Conservation (phyloP, 2,888 invertebrate genomes). For the Tetropium fuscum region DNA sequence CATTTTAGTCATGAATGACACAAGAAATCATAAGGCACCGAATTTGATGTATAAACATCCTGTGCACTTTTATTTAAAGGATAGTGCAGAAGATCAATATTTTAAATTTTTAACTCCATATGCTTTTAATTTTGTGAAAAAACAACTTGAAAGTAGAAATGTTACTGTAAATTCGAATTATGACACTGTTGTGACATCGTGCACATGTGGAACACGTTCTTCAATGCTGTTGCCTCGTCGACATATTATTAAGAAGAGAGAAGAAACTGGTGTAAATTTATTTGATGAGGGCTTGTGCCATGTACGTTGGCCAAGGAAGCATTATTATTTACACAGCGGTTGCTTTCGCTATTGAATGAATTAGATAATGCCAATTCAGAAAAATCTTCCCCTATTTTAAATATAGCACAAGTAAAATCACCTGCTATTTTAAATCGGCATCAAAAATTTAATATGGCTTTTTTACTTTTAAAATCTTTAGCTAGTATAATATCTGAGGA, state of each 20-base stretch:
- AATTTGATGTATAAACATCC: slow-evolving; percentile 6
- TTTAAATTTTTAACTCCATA: slow-evolving; percentile 1
- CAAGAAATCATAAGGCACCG: neutral
- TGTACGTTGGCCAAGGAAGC: slow-evolving; percentile 1
- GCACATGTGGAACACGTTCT: slow-evolving; percentile 2
- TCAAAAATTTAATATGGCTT: slow-evolving; percentile 1
- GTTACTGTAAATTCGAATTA: slow-evolving; percentile 2
- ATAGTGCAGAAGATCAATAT: slow-evolving; percentile 3
- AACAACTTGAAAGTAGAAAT: slow-evolving; percentile 3
- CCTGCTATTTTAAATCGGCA: neutral
- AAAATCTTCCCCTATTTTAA: neutral
- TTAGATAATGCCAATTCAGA: neutral
- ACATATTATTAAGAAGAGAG: slow-evolving; percentile 2
- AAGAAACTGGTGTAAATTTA: slow-evolving; percentile 4
- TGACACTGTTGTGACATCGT: neutral
- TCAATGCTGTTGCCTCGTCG: neutral
- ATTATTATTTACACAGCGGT: slow-evolving; percentile 1
- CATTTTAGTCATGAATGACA: slow-evolving; percentile 3
- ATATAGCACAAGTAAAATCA: neutral
- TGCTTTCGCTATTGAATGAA: neutral
- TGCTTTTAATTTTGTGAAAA: slow-evolving; percentile 3
- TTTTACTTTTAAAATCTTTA: neutral
- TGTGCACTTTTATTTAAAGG: neutral
- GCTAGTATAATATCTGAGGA: neutral
- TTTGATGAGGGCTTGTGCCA: neutral